Base-by-base conservation (phyloP, 2,888 invertebrate species). In the Drosophila subsilvestris region DNA sequence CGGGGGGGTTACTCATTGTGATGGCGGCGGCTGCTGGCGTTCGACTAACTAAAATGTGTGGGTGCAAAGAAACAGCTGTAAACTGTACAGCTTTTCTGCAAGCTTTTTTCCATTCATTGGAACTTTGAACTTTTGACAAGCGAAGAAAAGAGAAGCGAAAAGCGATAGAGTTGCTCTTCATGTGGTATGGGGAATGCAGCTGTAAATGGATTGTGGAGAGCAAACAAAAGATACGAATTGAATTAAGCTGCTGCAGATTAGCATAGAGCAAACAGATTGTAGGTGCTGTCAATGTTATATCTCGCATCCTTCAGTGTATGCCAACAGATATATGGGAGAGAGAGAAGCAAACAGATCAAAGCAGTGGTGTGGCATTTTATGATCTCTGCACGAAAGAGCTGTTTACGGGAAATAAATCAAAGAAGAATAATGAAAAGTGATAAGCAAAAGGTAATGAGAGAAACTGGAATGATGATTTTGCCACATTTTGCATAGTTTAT, bases 31-130 rank as follows among this genome's bases (percentile, higher is more conserved):
- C 81, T 78, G 63, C 75, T 59, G 42, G 57, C 10, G n/a, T 51
- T 51, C 14, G 18, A 57, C 29, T 8, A 45, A 22, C 56, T 58
- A 7, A 37, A 37, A 37, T 65, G 51, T 55, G 54, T 62, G 45
- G 49, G 18, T 55, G 49, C 27, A 8, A 18, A 29, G 6, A 50
- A 48, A 55, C 56, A 74, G 61, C 50, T 66, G 37, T n/a, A 4
- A 27, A 67, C 56, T 79, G 72, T 54, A 44, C n/a, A 62, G 69
- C 71, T 27, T 85, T 67, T 55, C 1, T 3, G 0, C 48, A 66
- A 81, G 87, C 80, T 83, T 71, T 73, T 56, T 14, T 3, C 17
- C 43, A 42, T 45, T 25, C 51, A 32, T 43, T 10, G 27, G 60
- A 73, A 65, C 76, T 76, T 78, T 65, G 43, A 25, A 69, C 63